A percentile compares a stretch with the other conserved stretches of the same genome.
These are phyloP conservation scores for Thunnus thynnus DNA, from an alignment of 2,113 vertebrate genomes.

Conservation along the genomic window DNA sequence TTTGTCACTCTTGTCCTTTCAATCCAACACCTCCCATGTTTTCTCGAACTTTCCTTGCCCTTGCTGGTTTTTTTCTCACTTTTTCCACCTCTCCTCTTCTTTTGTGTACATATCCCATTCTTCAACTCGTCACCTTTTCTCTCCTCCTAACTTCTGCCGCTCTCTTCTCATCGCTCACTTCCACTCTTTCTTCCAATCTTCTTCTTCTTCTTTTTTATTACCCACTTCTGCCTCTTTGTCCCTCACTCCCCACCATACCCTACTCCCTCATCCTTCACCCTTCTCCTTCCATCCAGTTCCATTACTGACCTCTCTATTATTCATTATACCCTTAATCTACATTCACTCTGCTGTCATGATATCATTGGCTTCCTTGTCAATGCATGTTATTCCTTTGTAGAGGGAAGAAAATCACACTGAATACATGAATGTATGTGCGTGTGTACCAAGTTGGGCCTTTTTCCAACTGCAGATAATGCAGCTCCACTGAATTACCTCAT, in stretches of 20 bases:
- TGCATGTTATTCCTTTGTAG: not conserved
- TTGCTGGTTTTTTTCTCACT: not conserved
- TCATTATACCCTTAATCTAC: not conserved
- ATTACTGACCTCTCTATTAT: slow-evolving; percentile 17
- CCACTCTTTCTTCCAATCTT: not conserved
- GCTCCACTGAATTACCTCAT: too few relatives aligned
- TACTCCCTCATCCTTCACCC: not conserved
- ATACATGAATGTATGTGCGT: not conserved
- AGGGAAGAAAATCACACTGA: not conserved
- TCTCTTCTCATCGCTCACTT: slow-evolving; percentile 13
- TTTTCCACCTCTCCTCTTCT: not conserved
- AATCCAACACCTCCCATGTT: slow-evolving; percentile 24
- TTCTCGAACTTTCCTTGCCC: slow-evolving; percentile 9
- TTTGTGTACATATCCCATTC: not conserved
- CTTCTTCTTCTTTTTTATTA: not conserved
- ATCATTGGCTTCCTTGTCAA: slow-evolving; percentile 3
- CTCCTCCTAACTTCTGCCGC: not conserved
- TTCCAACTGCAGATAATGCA: too few relatives aligned
- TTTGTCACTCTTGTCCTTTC: slow-evolving; percentile 40
- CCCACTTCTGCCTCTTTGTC: slow-evolving; percentile 11
- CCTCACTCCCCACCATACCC: not conserved
- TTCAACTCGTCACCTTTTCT: slow-evolving; percentile 2
- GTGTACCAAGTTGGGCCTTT: not conserved
- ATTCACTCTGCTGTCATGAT: slow-evolving; percentile 12
- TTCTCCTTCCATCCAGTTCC: not conserved